Evolutionary conservation across 2,888 invertebrate species (phyloP).

Genomic region (Sinopyrophorus schimmeli): DNA sequence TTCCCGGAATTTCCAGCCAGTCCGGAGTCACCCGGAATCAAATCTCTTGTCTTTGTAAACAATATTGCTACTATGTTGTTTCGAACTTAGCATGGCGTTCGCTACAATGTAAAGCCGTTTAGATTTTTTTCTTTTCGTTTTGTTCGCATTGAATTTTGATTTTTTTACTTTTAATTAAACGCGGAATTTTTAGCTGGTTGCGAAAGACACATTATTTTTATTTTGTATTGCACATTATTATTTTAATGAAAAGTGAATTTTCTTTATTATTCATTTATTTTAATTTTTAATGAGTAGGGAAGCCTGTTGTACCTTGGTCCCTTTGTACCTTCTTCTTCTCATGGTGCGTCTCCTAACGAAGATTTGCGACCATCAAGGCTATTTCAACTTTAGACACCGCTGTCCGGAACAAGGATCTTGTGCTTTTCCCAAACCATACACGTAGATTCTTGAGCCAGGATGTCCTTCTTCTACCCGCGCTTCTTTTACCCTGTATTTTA

Average conservation of each 20-base stretch:
- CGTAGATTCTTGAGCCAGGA: constrained; percentile 17
- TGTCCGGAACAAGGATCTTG: neutral
- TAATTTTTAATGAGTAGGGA: too few species aligned
- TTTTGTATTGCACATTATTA: too few species aligned
- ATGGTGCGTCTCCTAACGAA: constrained; percentile 4
- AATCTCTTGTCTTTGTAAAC: constrained; percentile 45
- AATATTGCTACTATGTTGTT: constrained; percentile 23
- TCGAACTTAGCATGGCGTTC: too few species aligned
- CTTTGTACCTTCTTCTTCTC: constrained; percentile 6
- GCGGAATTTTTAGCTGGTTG: too few species aligned
- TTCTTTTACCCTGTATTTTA: constrained; percentile 6
- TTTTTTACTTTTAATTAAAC: too few species aligned
- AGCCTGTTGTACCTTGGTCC: too few species aligned
- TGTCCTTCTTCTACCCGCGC: constrained; percentile 5
- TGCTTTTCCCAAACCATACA: constrained; percentile 6
- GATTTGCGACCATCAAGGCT: constrained; percentile 4
- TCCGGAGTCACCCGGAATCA: constrained; percentile 43
- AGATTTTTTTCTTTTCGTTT: too few species aligned
- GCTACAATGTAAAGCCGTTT: too few species aligned
- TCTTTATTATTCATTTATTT: too few species aligned
- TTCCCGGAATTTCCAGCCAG: constrained; percentile 49
- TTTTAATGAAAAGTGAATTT: too few species aligned
- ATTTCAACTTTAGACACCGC: constrained; percentile 2
- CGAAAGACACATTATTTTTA: too few species aligned
- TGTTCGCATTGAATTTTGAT: too few species aligned